phyloP scores from a whole-genome alignment of 2,113 vertebrate genomes.

The Origma solitaria region DNA sequence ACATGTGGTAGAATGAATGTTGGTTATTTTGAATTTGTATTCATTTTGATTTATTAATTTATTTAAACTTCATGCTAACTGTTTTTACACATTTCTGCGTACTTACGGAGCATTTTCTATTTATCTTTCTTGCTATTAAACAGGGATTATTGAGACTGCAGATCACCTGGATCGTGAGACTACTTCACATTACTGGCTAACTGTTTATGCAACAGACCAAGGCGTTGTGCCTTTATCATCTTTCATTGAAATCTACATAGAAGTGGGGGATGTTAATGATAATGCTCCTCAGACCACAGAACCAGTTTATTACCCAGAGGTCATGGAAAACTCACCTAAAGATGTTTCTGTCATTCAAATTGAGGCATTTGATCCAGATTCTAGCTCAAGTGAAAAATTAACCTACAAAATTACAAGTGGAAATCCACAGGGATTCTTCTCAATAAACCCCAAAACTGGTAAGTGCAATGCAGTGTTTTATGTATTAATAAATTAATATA shows the following conservation, averaged over 20 bases:
- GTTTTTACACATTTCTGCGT: not conserved
- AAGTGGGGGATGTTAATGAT: conserved; percentile 95
- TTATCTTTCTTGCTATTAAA: not conserved
- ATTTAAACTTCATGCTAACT: not conserved
- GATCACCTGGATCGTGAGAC: conserved; percentile 90
- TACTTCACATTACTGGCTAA: conserved; percentile 92
- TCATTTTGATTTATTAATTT: not conserved
- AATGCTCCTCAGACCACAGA: conserved; percentile 92
- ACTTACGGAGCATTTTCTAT: not conserved
- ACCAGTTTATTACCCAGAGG: conserved; percentile 91
- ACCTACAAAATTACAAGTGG: conserved; percentile 92
- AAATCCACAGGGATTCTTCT: conserved; percentile 98
- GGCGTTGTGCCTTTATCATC: conserved; percentile 89
- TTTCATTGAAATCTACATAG: conserved; percentile 90
- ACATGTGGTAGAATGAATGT: not conserved
- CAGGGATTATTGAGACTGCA: conserved; percentile 87
- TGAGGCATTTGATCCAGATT: conserved; percentile 90
- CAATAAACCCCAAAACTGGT: conserved; percentile 89
- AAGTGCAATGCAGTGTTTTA: conserved; percentile 28
- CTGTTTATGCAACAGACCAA: conserved; percentile 89
- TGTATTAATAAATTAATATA: not conserved
- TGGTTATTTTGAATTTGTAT: not conserved
- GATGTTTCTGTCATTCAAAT: conserved; percentile 91
- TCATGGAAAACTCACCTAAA: conserved; percentile 95
- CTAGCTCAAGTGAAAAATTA: conserved; percentile 85